A percentile compares a stretch with the other conserved stretches of the same genome.
Evolutionary conservation across 1,140 invertebrate species (phyloP).

Genomic region (Teleogryllus occipitalis): DNA sequence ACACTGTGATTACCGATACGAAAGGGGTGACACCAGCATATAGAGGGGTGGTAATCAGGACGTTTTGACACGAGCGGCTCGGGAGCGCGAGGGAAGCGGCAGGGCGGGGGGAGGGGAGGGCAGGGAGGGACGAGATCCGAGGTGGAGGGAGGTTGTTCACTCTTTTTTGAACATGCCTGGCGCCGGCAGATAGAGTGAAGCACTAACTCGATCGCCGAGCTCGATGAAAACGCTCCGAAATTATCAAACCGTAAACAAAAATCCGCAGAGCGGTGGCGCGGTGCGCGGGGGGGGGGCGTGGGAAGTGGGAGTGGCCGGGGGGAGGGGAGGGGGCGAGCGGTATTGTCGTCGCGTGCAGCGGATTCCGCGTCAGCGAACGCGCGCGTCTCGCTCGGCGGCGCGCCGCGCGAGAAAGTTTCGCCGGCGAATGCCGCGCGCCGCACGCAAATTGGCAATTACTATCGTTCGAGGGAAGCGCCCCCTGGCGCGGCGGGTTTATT

Average conservation of each 20-base stretch:
- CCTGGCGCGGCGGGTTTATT: too few relatives aligned
- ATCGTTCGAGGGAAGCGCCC: too few relatives aligned
- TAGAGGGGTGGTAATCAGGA: neutral
- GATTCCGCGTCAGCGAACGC: too few relatives aligned
- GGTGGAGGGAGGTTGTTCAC: neutral
- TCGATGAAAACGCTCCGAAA: neutral
- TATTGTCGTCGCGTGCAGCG: too few relatives aligned
- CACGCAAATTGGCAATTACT: too few relatives aligned
- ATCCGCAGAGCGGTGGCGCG: neutral
- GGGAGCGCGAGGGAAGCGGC: too few relatives aligned
- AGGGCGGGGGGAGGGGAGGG: too few relatives aligned
- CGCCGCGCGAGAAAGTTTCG: too few relatives aligned
- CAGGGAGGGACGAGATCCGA: neutral
- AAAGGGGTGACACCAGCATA: neutral
- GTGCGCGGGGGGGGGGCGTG: too few relatives aligned
- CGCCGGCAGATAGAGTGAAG: neutral
- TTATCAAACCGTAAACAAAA: constrained; percentile 2
- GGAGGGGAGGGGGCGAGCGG: too few relatives aligned
- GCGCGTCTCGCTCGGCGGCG: too few relatives aligned
- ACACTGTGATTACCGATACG: neutral
- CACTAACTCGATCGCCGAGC: neutral
- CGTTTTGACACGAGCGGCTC: neutral
- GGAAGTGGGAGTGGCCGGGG: neutral
- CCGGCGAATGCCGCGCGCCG: too few relatives aligned
- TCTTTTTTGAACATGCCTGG: neutral